Base-by-base conservation (phyloP, 2,888 invertebrate genomes). In the Coremacera marginata region DNA sequence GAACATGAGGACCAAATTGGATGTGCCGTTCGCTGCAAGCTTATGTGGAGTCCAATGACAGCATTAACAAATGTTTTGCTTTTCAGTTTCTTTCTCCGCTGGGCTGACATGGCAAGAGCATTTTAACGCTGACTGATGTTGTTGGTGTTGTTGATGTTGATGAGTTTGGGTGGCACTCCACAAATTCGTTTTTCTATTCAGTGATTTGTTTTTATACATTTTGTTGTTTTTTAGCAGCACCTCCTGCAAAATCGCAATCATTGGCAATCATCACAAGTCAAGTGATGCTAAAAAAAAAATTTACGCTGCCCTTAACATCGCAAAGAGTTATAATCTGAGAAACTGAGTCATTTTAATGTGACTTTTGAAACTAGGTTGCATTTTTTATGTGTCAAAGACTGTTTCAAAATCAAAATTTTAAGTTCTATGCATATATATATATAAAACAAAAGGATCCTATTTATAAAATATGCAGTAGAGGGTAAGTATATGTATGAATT, bases 221-320 rank as follows among this genome's bases (percentile, higher is more conserved):
- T 27, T 25, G 51, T 14, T 63, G 7, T 34, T 19, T n/a, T 14
- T 31, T 14, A 19, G 27, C 57, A 27, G 34, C 44, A 34, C 60
- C 71, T 14, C 27, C 25, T 37, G 22, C n/a, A 31, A 37, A 60
- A 22, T 44, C 60, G 19, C 51, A 73, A 34, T 25, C 73, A 74
- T 65, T 65, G 73, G 52, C 65, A 74, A 11, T n/a, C n/a, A n/a
- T n/a, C n/a, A 44, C 11, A 44, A 44, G 44, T 44, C 11, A 44
- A 74, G 73, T 74, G 73, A 74, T 52, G 73, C 73, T 74, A 52
- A 74, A 65, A 74, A 52, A 74, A 65, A 74, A 65, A 74, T 74
- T 34, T 55, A 74, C 74, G 25, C 67, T 65, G 74, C 55, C 74
- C 55, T 37, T 67, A 57, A 60, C 60, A 67, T 73, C 74, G 65